Base-by-base conservation (phyloP, 1,140 invertebrate genomes). In the Drosophila setifemur region DNA sequence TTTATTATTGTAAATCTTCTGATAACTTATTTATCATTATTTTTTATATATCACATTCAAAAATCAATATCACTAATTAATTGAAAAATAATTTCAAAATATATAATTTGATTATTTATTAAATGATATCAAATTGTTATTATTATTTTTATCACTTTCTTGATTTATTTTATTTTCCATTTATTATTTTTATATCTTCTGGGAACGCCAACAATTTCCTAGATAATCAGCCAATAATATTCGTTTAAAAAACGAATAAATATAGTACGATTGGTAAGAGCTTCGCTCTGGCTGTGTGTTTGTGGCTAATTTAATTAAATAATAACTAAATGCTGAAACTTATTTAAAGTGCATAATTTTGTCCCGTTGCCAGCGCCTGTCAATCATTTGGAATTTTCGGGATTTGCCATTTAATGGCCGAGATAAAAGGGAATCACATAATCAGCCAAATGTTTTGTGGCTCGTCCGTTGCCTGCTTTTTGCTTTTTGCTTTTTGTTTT, bases 371-470 rank as follows among this genome's bases (percentile, higher is more conserved):
- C 29, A 33, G 11, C 4, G 5, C 14, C 8, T 16, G 52, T 73
- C 48, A 63, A 28, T 52, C 39, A 33, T 31, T 37, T n/a, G 3
- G 19, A 7, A 7, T 33, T 53, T 66, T 31, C 9, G 31, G n/a
- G 2, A 25, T 29, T 33, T 12, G 33, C 44, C 25, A 28, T 19
- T 49, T 50, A 54, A 23, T 26, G 31, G 6, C 33, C 9, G 11
- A 81, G 66, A 76, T 76, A 57, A 77, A 83, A 82, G 68, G 45
- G 57, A 83, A 82, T 82, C 48, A 53, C 57, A 77, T 73, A 82
- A 82, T 82, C 78, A 77, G 68, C 37, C 68, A 75, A 75, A 71
- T 75, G 61, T 75, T 75, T 60, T 74, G 60, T 49, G 72, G 72
- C 64, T 33, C 11, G 14, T 33, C 14, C 33, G 31, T 37, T 18